These are phyloP conservation scores for Stenopsyche tienmushanensis DNA, from an alignment of 1,140 invertebrate genomes.

Conservation along the genomic window DNA sequence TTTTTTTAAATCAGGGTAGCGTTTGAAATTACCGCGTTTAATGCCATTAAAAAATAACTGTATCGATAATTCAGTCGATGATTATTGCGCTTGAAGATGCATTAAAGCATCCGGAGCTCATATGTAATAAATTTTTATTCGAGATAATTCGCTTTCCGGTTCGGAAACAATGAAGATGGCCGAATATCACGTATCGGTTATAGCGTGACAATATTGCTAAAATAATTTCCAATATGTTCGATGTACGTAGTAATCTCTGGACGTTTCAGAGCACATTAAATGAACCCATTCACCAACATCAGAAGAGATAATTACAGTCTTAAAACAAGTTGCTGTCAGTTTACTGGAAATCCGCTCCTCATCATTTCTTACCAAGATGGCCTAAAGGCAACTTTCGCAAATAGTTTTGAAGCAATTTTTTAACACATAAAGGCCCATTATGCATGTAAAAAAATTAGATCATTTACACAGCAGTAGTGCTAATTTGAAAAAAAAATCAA, in stretches of 20 bases:
- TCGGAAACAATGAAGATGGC: too few relatives aligned
- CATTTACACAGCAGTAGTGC: not conserved
- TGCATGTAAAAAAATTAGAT: not conserved
- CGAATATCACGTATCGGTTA: not conserved
- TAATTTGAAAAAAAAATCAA: too few relatives aligned
- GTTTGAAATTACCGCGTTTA: too few relatives aligned
- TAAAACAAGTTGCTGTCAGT: slow-evolving; percentile 19
- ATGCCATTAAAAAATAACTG: too few relatives aligned
- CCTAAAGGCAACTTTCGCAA: slow-evolving; percentile 30
- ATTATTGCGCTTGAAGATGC: too few relatives aligned
- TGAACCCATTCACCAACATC: too few relatives aligned
- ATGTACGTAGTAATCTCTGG: not conserved
- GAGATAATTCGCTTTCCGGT: too few relatives aligned
- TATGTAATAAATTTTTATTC: too few relatives aligned
- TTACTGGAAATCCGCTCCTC: slow-evolving; percentile 19
- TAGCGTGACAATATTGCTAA: slow-evolving; percentile 4
- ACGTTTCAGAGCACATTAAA: slow-evolving; percentile 5
- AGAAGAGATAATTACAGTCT: slow-evolving; percentile 21
- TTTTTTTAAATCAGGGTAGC: too few relatives aligned
- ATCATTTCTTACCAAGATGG: slow-evolving; percentile 2
- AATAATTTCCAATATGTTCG: not conserved
- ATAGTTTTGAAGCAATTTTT: not conserved
- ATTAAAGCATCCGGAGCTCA: too few relatives aligned
- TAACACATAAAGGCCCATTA: not conserved
- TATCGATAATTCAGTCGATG: too few relatives aligned